Conservation (phyloP, 2,113 vertebrate species). For the Platichthys flesus region DNA sequence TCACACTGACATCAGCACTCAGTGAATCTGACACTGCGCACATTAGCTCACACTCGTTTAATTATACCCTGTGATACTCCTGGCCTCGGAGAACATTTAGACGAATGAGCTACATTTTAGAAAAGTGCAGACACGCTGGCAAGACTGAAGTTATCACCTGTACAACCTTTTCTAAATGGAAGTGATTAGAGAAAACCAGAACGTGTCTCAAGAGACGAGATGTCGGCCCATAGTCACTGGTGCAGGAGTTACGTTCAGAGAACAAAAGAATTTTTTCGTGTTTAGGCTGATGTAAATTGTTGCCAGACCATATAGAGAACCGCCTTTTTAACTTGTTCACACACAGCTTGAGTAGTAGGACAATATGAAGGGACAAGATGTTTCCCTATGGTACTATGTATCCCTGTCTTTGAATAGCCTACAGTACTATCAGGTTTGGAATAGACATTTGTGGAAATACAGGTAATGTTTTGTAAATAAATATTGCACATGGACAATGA, state of each 20-base stretch:
- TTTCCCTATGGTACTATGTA: background rate
- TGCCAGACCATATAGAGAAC: slow-evolving; percentile 41
- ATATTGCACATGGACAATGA: too few species aligned
- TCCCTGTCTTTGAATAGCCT: background rate
- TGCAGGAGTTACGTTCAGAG: slow-evolving; percentile 8
- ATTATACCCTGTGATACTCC: slow-evolving; percentile 29
- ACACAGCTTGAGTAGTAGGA: slow-evolving; percentile 4
- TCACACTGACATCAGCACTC: slow-evolving; percentile 32
- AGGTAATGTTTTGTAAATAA: too few species aligned
- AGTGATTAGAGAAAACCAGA: slow-evolving; percentile 56
- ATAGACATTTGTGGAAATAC: background rate
- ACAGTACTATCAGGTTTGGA: background rate
- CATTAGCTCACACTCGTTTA: slow-evolving; percentile 31
- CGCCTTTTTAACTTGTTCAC: slow-evolving; percentile 1
- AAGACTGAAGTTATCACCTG: slow-evolving; percentile 19
- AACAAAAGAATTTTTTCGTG: slow-evolving; percentile 35
- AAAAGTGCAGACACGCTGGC: background rate
- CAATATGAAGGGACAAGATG: slow-evolving; percentile 19
- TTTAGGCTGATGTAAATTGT: slow-evolving; percentile 45
- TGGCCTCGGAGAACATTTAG: slow-evolving; percentile 10
- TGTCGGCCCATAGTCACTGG: background rate
- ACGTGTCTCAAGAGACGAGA: slow-evolving; percentile 36
- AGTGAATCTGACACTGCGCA: slow-evolving; percentile 4
- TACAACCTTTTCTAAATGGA: slow-evolving; percentile 28
- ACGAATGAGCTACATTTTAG: slow-evolving; percentile 20